phyloP scores from a whole-genome alignment of 2,888 invertebrate species.

The Acanthosepion esculentum region DNA sequence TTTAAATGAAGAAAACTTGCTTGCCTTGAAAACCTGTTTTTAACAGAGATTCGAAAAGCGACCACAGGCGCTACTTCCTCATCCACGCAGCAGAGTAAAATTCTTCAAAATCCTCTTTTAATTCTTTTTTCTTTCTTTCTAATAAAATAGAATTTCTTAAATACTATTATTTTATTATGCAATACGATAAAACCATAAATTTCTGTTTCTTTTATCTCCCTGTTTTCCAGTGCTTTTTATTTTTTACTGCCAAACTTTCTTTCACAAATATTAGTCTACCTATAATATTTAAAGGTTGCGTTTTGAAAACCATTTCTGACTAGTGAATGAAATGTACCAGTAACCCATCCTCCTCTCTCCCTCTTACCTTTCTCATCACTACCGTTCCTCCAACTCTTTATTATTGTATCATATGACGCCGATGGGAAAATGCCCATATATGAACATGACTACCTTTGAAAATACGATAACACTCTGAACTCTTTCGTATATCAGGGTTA shows the following conservation, averaged over 20 bases:
- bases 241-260: not conserved
- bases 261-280: not conserved
- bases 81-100: too few relatives aligned
- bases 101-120: too few relatives aligned
- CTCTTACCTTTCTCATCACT: not conserved
- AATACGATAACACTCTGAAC: conserved; percentile 21
- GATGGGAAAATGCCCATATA: conserved; percentile 23
- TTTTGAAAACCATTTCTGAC: not conserved
- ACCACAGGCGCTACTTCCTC: too few relatives aligned
- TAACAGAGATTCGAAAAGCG: too few relatives aligned
- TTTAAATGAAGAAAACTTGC: too few relatives aligned
- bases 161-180: not conserved
- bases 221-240: not conserved
- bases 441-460: not conserved
- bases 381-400: not conserved
- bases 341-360: not conserved
- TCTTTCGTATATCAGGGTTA: conserved; percentile 33
- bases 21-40: too few relatives aligned
- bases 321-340: not conserved
- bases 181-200: not conserved
- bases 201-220: not conserved
- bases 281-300: not conserved
- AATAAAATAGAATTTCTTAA: too few relatives aligned
- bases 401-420: conserved; percentile 33
- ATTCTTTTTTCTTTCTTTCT: too few relatives aligned